Percentiles rank a stretch among this genome's conserved stretches.
Conservation (phyloP, 53 echinoderm and acorn worm species). For the Echinarachnius parma region DNA sequence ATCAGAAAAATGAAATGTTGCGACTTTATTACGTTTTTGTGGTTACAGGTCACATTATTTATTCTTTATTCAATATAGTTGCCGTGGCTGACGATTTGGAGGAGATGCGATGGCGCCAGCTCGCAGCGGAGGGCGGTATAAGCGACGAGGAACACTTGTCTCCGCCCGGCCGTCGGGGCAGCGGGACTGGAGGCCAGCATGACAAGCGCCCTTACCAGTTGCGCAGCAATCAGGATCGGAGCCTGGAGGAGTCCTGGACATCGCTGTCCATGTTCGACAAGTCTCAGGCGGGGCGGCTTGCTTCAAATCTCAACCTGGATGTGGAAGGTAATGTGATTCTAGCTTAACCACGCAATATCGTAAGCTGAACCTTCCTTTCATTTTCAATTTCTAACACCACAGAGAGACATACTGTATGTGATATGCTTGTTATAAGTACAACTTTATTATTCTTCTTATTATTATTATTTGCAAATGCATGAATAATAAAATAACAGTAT, state of each 20-base stretch:
- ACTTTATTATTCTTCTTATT: no score
- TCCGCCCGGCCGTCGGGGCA: constrained; percentile 28
- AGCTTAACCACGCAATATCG: no score
- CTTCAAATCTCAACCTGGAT: constrained; percentile 73
- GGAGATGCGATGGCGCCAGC: constrained; percentile 73
- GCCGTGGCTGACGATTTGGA: constrained; percentile 74
- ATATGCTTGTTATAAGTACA: no score
- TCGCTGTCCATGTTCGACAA: constrained; percentile 86
- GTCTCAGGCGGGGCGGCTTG: constrained; percentile 78
- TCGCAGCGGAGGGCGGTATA: constrained; percentile 30
- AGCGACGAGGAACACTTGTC: constrained; percentile 55
- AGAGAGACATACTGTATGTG: no score
- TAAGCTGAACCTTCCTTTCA: no score
- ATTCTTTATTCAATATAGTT: no score
- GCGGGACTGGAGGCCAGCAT: not conserved
- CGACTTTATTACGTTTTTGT: no score
- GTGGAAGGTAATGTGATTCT: constrained; percentile 75
- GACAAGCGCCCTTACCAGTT: constrained; percentile 47
- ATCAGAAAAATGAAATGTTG: no score
- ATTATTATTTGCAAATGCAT: no score
- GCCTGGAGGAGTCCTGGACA: constrained; percentile 90
- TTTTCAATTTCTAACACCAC: no score
- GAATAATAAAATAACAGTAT: no score
- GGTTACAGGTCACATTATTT: no score
- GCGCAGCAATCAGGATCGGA: constrained; percentile 62